Evolutionary conservation across 2,113 vertebrate species (phyloP).

Genomic region (Saimiri boliviensis): DNA sequence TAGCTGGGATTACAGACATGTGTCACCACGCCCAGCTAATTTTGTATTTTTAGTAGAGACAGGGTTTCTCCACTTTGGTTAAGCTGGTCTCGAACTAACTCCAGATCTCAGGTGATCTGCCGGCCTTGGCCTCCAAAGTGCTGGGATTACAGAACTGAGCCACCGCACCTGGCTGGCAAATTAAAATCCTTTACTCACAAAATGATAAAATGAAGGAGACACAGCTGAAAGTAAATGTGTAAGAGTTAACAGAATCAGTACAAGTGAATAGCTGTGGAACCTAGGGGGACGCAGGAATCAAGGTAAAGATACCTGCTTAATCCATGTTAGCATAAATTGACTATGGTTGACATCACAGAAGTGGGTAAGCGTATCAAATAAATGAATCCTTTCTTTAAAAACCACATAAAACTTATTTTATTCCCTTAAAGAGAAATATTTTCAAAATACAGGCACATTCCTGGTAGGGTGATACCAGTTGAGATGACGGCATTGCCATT

Average conservation of each 20-base stretch:
- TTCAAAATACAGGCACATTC: background rate
- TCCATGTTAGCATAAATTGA: background rate
- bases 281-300: background rate
- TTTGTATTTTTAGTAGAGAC: too few species aligned
- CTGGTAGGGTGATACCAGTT: background rate
- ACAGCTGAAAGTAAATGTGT: background rate
- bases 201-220: background rate
- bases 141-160: too few species aligned
- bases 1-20: too few species aligned
- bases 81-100: too few species aligned
- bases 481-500: background rate
- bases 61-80: too few species aligned
- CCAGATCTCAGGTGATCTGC: too few species aligned
- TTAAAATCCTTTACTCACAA: constrained; percentile 41
- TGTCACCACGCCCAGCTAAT: too few species aligned
- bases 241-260: background rate
- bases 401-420: background rate
- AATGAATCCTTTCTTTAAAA: background rate
- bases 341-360: background rate
- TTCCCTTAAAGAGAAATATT: background rate
- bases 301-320: background rate
- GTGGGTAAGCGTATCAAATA: background rate
- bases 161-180: background rate
- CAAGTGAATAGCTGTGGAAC: background rate
- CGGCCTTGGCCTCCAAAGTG: too few species aligned